Percentiles rank a stretch among this genome's conserved stretches.
Evolutionary conservation across 92 coral and sea anemone species (phyloP).

Genomic region (Nematostella vectensis): DNA sequence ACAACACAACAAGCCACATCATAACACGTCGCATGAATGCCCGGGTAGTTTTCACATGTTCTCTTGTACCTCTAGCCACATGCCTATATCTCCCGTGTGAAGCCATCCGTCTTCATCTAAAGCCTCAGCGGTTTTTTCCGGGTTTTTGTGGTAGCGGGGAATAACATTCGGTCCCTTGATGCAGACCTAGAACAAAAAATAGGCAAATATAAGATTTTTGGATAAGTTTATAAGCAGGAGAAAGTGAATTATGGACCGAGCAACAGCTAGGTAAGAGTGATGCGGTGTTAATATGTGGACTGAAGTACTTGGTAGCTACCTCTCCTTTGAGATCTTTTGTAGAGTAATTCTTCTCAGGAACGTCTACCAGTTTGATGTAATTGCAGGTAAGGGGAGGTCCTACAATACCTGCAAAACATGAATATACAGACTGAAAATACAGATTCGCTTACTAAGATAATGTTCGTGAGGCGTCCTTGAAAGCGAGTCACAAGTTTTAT

Average conservation of each 20-base stretch:
- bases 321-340: slow-evolving; percentile 68
- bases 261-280: no score
- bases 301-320: slow-evolving; percentile 33
- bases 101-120: slow-evolving; percentile 90
- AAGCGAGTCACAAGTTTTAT: no score
- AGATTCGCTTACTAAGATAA: no score
- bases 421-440: not conserved
- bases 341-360: slow-evolving; percentile 75
- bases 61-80: slow-evolving; percentile 72
- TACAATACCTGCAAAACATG: slow-evolving; percentile 59
- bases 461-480: no score
- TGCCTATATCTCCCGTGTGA: slow-evolving; percentile 92
- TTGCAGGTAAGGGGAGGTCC: slow-evolving; percentile 63
- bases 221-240: no score
- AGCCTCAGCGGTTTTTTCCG: slow-evolving; percentile 84
- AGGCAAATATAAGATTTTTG: no score
- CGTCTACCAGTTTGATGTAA: slow-evolving; percentile 62
- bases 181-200: slow-evolving; percentile 53
- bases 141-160: slow-evolving; percentile 61
- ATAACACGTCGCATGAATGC: no score
- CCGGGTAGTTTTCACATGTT: no score
- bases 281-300: no score
- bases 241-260: no score
- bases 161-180: slow-evolving; percentile 72
- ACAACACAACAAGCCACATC: no score